Conservation (phyloP, 2,888 invertebrate species). For the Alcis repandata region DNA sequence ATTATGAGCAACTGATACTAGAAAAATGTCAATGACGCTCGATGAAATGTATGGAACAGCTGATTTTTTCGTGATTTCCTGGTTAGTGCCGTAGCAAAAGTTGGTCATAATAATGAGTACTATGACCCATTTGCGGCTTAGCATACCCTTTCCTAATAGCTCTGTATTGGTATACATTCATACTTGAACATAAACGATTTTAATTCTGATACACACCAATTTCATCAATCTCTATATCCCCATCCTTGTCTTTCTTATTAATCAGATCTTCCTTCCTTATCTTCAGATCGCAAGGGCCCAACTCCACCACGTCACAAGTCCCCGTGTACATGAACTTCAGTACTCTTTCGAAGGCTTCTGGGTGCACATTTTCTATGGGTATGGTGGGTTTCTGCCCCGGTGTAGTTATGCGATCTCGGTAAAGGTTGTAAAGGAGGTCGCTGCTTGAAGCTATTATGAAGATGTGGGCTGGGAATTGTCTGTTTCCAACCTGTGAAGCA, state of each 20-base stretch:
- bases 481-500: slow-evolving; percentile 83
- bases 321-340: slow-evolving; percentile 89
- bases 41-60: too few relatives aligned
- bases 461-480: slow-evolving; percentile 90
- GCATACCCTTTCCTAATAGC: too few relatives aligned
- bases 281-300: slow-evolving; percentile 82
- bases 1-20: too few relatives aligned
- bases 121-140: too few relatives aligned
- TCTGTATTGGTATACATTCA: too few relatives aligned
- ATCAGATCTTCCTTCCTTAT: slow-evolving; percentile 76
- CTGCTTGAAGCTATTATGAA: slow-evolving; percentile 90
- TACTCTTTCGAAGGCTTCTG: slow-evolving; percentile 90
- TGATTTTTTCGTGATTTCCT: too few relatives aligned
- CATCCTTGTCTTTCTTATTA: slow-evolving; percentile 66
- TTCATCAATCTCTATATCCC: slow-evolving; percentile 61
- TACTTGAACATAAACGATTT: too few relatives aligned
- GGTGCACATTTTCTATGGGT: slow-evolving; percentile 83
- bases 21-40: too few relatives aligned
- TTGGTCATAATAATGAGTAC: too few relatives aligned
- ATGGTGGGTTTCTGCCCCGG: slow-evolving; percentile 73
- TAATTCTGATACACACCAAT: slow-evolving; percentile 63
- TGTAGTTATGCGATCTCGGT: slow-evolving; percentile 67
- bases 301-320: slow-evolving; percentile 86
- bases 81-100: too few relatives aligned
- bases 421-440: slow-evolving; percentile 87